phyloP scores from a whole-genome alignment of 2,797 vertebrate genomes.

The Manis crassicaudata region DNA sequence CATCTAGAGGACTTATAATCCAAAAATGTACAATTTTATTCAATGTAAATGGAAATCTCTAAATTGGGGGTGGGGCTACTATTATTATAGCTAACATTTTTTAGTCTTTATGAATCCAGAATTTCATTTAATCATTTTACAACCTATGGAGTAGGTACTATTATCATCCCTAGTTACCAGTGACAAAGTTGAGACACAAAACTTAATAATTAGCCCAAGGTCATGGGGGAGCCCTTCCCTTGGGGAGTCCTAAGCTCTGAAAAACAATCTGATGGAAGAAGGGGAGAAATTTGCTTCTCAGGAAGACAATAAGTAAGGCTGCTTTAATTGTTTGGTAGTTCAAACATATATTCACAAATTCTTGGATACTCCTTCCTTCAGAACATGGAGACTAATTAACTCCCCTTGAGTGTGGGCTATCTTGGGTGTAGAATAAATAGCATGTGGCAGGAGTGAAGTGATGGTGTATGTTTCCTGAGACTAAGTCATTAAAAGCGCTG shows the following conservation, averaged over 20 bases:
- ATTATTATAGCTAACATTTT: background rate
- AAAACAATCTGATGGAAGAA: background rate
- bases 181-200: background rate
- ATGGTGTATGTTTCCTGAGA: background rate
- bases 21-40: background rate
- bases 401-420: background rate
- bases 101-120: background rate
- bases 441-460: background rate
- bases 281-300: background rate
- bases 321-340: conserved; percentile 8
- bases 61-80: background rate
- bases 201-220: background rate
- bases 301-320: background rate
- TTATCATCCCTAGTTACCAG: background rate
- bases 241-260: background rate
- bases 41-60: background rate
- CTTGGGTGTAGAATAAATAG: background rate
- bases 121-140: background rate
- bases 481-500: background rate
- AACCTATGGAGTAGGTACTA: background rate
- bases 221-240: background rate
- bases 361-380: background rate
- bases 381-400: background rate
- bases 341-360: conserved; percentile 6
- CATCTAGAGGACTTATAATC: background rate